phyloP scores from a whole-genome alignment of 92 coral and sea anemone species.

The Pocillopora meandrina region DNA sequence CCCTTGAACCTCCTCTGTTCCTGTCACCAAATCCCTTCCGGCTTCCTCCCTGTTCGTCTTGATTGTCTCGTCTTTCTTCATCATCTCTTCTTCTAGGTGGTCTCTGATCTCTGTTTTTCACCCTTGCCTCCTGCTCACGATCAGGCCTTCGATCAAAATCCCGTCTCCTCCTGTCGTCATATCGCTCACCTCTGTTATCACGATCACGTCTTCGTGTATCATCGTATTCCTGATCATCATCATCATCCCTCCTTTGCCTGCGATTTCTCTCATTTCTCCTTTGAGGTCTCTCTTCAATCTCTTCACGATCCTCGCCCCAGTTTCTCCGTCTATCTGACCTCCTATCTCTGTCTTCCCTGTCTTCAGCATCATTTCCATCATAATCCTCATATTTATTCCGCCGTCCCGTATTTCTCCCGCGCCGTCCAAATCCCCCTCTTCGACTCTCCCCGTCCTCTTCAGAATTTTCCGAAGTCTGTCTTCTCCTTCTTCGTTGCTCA shows the following conservation, averaged over 20 bases:
- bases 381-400: slow-evolving; percentile 26
- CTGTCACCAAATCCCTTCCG: slow-evolving; percentile 17
- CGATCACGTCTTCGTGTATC: slow-evolving; percentile 5
- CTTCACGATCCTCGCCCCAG: slow-evolving; percentile 18
- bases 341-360: slow-evolving; percentile 2
- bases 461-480: slow-evolving; percentile 13
- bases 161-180: slow-evolving; percentile 11
- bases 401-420: slow-evolving; percentile 18
- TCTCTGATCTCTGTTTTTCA: slow-evolving; percentile 25
- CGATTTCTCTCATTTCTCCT: slow-evolving; percentile 30
- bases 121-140: slow-evolving; percentile 16
- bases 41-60: slow-evolving; percentile 4
- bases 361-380: slow-evolving; percentile 10
- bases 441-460: slow-evolving; percentile 33
- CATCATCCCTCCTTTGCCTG: slow-evolving; percentile 9
- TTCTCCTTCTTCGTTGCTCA: slow-evolving; percentile 25
- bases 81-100: slow-evolving; percentile 17
- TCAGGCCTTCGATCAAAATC: slow-evolving; percentile 16
- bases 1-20: slow-evolving; percentile 15
- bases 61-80: slow-evolving; percentile 8
- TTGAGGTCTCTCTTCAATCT: slow-evolving; percentile 1
- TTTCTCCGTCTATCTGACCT: slow-evolving; percentile 21
- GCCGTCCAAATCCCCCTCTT: slow-evolving; percentile 40
- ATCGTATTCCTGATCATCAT: background rate
- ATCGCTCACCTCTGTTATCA: background rate